phyloP scores from a whole-genome alignment of 1,140 invertebrate genomes.

The Drosophila mauritiana region DNA sequence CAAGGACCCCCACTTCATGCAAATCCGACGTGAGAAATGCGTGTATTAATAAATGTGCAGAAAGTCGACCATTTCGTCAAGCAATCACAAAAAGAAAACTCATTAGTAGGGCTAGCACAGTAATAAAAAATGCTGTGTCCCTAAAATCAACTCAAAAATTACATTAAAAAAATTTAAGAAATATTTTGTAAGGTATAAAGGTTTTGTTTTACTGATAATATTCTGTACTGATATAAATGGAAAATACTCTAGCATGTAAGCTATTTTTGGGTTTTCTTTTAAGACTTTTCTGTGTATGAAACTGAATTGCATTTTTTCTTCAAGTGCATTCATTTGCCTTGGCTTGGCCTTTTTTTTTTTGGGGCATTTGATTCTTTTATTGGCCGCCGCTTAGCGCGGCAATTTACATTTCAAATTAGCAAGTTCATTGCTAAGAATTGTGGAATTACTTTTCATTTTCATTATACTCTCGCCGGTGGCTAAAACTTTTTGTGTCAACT shows the following conservation, averaged over 20 bases:
- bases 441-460: conserved; percentile 81
- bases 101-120: background rate
- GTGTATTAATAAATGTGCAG: conserved; percentile 72
- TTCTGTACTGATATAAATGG: too few species aligned
- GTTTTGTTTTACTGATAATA: too few species aligned
- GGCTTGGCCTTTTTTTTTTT: conserved; percentile 1
- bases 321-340: conserved; percentile 31
- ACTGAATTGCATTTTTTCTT: background rate
- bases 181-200: too few species aligned
- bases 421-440: conserved; percentile 77
- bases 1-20: conserved; percentile 29
- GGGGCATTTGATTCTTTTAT: conserved; percentile 44
- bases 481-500: conserved; percentile 50
- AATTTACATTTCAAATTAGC: conserved; percentile 83
- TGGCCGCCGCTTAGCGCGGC: conserved; percentile 58
- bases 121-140: too few species aligned
- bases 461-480: conserved; percentile 38
- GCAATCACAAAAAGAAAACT: conserved; percentile 4
- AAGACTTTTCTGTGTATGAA: too few species aligned
- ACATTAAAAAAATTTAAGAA: too few species aligned
- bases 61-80: conserved; percentile 25
- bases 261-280: too few species aligned
- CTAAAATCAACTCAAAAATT: too few species aligned
- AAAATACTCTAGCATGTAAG: too few species aligned
- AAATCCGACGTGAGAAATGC: conserved; percentile 69